Percentiles rank a stretch among this genome's conserved stretches.
phyloP scores from a whole-genome alignment of 1,140 invertebrate species.

The Zaprionus lachaisei region DNA sequence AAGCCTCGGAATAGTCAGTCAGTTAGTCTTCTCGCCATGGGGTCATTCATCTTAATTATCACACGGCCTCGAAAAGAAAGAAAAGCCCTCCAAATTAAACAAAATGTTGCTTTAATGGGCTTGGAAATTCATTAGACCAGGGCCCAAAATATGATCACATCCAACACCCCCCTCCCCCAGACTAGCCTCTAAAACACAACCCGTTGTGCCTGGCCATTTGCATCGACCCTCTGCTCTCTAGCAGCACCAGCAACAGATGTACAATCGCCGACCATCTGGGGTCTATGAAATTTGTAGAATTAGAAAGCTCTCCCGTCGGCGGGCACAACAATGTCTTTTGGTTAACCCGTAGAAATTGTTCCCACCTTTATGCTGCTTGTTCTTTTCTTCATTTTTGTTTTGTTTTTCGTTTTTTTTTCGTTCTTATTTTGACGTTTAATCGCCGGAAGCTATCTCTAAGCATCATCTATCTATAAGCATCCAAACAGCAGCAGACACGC shows the following conservation, averaged over 20 bases:
- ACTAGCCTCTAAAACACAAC: constrained; percentile 55
- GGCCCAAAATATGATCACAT: constrained; percentile 52
- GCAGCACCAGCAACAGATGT: not conserved
- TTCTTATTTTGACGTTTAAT: constrained; percentile 68
- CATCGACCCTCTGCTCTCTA: too few species aligned
- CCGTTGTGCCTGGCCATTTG: constrained; percentile 65
- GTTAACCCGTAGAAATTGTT: constrained; percentile 66
- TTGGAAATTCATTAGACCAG: constrained; percentile 69
- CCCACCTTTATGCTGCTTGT: constrained; percentile 69
- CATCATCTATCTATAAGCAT: constrained; percentile 51
- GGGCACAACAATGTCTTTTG: constrained; percentile 17
- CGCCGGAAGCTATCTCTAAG: constrained; percentile 72
- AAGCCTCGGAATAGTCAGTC: not conserved
- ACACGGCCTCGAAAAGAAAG: constrained; percentile 62
- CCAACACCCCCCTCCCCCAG: constrained; percentile 8
- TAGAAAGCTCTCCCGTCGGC: constrained; percentile 55
- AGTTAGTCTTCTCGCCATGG: constrained; percentile 12
- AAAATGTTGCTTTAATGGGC: constrained; percentile 54
- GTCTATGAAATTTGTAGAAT: constrained; percentile 49
- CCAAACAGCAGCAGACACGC: constrained; percentile 45
- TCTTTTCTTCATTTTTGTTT: constrained; percentile 24
- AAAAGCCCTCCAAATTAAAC: constrained; percentile 57
- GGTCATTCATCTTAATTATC: constrained; percentile 82
- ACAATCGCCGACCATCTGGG: constrained; percentile 19
- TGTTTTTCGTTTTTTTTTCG: constrained; percentile 32